Evolutionary conservation across 2,113 vertebrate genomes (phyloP).

Genomic region (Menura novaehollandiae): DNA sequence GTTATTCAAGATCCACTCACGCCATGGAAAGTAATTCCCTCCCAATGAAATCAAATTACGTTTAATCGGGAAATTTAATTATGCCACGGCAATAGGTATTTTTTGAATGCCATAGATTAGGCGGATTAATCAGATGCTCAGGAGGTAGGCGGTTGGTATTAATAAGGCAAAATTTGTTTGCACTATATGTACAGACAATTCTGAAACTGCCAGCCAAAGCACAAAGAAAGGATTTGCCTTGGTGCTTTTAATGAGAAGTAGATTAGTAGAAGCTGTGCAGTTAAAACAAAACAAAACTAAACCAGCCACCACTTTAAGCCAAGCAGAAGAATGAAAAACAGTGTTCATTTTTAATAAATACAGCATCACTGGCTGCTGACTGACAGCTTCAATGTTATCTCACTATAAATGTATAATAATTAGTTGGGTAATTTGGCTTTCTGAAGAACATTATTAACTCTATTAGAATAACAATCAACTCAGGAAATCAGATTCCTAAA

Average conservation of each 20-base stretch:
- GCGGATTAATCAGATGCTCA: neutral
- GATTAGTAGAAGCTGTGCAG: neutral
- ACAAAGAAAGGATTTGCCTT: neutral
- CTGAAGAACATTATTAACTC: neutral
- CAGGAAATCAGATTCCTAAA: neutral
- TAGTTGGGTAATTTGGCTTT: neutral
- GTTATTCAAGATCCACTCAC: neutral
- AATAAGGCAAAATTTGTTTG: slow-evolving; percentile 22
- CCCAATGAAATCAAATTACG: neutral
- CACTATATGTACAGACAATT: neutral
- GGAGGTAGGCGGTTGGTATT: neutral
- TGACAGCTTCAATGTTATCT: neutral
- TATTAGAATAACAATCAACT: neutral
- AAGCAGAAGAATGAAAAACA: neutral
- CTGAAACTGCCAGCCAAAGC: neutral
- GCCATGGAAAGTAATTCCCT: neutral
- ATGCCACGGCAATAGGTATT: neutral
- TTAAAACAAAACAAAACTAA: neutral
- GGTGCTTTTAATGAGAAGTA: neutral
- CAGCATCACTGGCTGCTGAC: neutral
- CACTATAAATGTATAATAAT: neutral
- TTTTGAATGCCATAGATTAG: neutral
- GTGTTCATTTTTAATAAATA: neutral
- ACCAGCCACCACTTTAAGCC: neutral
- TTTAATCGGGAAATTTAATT: slow-evolving; percentile 8